Evolutionary conservation across 2,113 vertebrate species (phyloP), one percentile per base, ranked within the genome.

Genomic region (Psittacara wagleri): DNA sequence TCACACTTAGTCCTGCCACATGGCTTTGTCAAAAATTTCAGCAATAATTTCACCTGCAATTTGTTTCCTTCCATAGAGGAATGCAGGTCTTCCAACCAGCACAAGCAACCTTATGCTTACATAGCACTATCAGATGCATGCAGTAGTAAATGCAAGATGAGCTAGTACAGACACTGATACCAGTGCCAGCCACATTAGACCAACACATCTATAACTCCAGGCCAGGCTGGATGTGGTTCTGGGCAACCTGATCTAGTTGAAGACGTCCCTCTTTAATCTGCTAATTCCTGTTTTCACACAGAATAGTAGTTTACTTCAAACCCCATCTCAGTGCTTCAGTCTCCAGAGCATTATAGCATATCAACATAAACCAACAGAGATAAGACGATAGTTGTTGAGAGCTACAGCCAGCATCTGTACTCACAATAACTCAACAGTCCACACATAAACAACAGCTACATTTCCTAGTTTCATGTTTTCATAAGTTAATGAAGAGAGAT

Each of bases 401-500:
- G 61, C 33, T 48, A 68, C 69, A 89, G 52, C 20, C 9, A 8
- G 74, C 81, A 82, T 82, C 77, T 61, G 41, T 37, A 73, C 15
- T 70, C 52, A 64, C 12, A 55, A 27, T 76, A 89, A 86, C 43
- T 64, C 48, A 92, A 62, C 57, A 81, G 43, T 43, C 57, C 48
- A 68, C 52, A 28, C 39, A 41, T 3, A 82, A 92, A 57, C 20
- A 92, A 79, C 17, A 44, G 39, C 33, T 55, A 52, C 28, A 79
- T 89, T 91, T 95, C 78, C 81, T 82, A 76, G 19, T 20, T 84
- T 69, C 41, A 25, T 85, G 77, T 85, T 91, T 95, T 87, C 51
- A 7, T 68, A 94, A 81, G 51, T 80, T 86, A 77, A 93, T 46
- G 76, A 83, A 86, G 63, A 83, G 63, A 93, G 68, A 88, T 23